These are phyloP conservation scores for Nothoprocta perdicaria DNA, from an alignment of 2,113 vertebrate species.

Conservation along the genomic window DNA sequence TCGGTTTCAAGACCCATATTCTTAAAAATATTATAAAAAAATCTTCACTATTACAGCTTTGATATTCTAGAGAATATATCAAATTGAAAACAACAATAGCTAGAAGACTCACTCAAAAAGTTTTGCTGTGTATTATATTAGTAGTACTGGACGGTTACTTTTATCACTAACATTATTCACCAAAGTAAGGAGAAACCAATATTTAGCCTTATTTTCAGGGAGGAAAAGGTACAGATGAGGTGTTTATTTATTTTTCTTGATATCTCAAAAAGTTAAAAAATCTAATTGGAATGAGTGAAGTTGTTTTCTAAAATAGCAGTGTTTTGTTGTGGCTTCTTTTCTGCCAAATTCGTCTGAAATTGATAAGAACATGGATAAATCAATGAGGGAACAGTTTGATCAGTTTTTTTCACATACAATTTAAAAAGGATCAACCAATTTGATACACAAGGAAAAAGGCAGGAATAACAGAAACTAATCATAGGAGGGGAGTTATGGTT, in stretches of 20 bases:
- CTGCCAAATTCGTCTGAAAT: background rate
- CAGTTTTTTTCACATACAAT: background rate
- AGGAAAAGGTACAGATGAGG: background rate
- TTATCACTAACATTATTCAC: background rate
- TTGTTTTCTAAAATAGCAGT: background rate
- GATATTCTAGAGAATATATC: background rate
- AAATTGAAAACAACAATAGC: background rate
- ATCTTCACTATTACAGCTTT: background rate
- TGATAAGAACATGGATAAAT: fast-evolving
- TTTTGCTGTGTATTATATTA: background rate
- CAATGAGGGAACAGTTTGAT: background rate
- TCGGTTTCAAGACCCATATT: background rate
- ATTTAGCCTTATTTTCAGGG: fast-evolving
- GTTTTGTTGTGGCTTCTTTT: background rate
- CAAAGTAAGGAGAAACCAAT: fast-evolving
- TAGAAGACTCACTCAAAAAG: background rate
- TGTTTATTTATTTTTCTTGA: background rate
- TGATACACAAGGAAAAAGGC: background rate
- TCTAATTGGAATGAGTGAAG: background rate
- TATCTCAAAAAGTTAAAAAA: background rate
- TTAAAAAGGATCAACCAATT: background rate
- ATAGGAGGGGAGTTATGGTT: background rate
- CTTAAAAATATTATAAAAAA: background rate
- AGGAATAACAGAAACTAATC: background rate
- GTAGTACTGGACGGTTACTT: background rate